These are phyloP conservation scores for Pontoporia blainvillei DNA, from an alignment of 2,113 vertebrate genomes.

Conservation along the genomic window DNA sequence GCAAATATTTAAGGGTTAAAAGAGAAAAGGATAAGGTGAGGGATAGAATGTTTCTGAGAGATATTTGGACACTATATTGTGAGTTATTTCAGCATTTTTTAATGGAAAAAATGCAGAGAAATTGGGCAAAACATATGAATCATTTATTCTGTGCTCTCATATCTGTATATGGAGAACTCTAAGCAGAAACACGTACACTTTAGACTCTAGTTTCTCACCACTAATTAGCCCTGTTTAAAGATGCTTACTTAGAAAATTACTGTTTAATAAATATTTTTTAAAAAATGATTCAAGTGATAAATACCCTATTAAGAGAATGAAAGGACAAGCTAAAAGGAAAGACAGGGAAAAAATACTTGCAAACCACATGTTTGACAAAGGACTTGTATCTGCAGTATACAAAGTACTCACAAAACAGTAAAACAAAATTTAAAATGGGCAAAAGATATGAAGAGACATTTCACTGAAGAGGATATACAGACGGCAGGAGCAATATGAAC, in stretches of 20 bases:
- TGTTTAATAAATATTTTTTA: not conserved
- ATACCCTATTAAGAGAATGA: not conserved
- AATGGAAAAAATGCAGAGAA: not conserved
- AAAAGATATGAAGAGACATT: not conserved
- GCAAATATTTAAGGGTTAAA: not conserved
- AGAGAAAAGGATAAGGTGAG: not conserved
- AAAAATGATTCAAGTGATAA: not conserved
- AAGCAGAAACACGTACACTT: not conserved
- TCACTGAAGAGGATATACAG: not conserved
- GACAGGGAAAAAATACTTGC: not conserved
- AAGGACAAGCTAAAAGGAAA: not conserved
- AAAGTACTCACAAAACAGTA: not conserved
- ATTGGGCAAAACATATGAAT: not conserved
- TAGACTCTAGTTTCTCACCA: not conserved
- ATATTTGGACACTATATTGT: not conserved
- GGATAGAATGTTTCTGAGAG: not conserved
- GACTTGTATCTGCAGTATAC: not conserved
- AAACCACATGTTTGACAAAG: not conserved
- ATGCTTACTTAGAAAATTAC: not conserved
- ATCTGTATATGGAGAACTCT: not conserved
- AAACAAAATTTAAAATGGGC: not conserved
- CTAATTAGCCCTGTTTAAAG: not conserved
- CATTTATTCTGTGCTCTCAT: not conserved
- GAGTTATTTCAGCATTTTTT: not conserved
- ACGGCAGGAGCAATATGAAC: not conserved